Percentiles rank a stretch among this genome's conserved stretches.
Conservation (phyloP, 2,888 invertebrate genomes). For the Drosophila fulvimacula region DNA sequence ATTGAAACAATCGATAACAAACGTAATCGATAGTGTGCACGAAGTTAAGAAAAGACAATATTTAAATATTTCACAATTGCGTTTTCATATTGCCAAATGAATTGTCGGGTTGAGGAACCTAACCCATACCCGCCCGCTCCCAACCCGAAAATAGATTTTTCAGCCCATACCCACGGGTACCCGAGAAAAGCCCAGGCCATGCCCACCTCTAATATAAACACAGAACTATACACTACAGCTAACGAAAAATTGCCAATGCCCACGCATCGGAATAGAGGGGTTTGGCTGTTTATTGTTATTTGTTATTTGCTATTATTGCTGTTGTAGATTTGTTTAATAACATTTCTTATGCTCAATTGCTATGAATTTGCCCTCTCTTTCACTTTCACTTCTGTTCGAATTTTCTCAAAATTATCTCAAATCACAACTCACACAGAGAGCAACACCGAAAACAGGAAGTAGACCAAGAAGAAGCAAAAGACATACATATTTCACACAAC, state of each 20-base stretch:
- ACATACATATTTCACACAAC: constrained; percentile 12
- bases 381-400: constrained; percentile 21
- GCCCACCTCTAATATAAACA: neutral
- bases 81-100: no score
- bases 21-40: no score
- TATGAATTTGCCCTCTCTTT: neutral
- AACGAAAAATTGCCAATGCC: constrained; percentile 21
- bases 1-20: no score
- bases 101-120: no score
- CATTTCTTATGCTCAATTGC: constrained; percentile 32
- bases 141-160: no score
- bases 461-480: neutral
- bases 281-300: neutral
- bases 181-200: no score
- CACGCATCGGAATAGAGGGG: constrained; percentile 3
- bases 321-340: constrained; percentile 49
- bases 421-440: constrained; percentile 4
- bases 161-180: no score
- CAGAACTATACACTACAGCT: constrained; percentile 5
- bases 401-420: constrained; percentile 7
- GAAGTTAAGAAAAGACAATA: no score
- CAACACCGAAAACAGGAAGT: constrained; percentile 1
- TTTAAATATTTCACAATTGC: no score
- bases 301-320: constrained; percentile 3
- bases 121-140: no score